Base-by-base conservation (phyloP, 1,140 invertebrate genomes). In the Diachasma alloeum region DNA sequence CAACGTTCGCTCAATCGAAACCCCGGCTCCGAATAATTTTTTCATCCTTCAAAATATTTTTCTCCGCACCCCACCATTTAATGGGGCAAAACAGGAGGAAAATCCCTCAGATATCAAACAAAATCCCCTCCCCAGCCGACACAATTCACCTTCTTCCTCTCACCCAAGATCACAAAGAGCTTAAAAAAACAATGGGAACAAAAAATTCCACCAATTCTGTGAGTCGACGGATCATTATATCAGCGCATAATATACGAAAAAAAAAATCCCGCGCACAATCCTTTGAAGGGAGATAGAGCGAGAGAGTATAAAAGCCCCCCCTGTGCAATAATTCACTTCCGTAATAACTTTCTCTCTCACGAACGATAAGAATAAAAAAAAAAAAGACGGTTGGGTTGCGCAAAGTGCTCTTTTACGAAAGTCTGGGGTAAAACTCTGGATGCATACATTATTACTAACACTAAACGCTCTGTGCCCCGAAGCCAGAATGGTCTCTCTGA, bases 251-350 rank as follows among this genome's bases (percentile, higher is more conserved):
- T 63, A 24, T 22, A 15, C 11, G 6, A 26, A 63, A 63, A 59
- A 26, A 59, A 31, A 63, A 63, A 56, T 19, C 19, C 9, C 19
- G 15, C 8, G 22, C 5, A 6, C 26, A 63, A 63, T 63, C 22
- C 59, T 26, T 63, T 19, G 19, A 31, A 71, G 75, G 74, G 56
- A 75, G 74, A 46, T 39, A 53, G 11, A 22, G 19, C 6, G 19
- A 19, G 44, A 22, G 17, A 72, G 59, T 42, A 67, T 74, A 46
- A 26, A 42, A 66, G 44, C 74, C 22, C 68, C 68, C 72, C 44
- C 26, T 9, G 56, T 74, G 72, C 73, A 78, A 79, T 77, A 83
- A 83, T 83, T 83, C 77, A 80, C 77, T 80, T 79, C 76, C 80
- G 77, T 75, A 56, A 81, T 81, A 80, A 83, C 78, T 81, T 82